Evolutionary conservation across 1,140 invertebrate species (phyloP).

Genomic region (Aleiodes sp.): DNA sequence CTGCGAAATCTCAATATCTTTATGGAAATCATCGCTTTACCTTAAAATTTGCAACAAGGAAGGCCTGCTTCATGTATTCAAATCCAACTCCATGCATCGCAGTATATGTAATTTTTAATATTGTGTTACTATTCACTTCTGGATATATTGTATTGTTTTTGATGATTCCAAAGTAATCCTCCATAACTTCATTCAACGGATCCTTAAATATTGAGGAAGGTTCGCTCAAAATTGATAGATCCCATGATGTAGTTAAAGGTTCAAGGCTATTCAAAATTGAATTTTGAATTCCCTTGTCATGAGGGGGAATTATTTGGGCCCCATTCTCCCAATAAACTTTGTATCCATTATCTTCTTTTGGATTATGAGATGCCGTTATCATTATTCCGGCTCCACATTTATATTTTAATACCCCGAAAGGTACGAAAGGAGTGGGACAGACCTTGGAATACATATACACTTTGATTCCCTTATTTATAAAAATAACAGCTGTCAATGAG

Average conservation of each 20-base stretch:
- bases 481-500: constrained; percentile 85
- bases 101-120: constrained; percentile 86
- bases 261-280: constrained; percentile 82
- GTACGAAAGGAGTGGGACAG: constrained; percentile 93
- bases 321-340: constrained; percentile 98
- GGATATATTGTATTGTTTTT: constrained; percentile 66
- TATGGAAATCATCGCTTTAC: constrained; percentile 62
- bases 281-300: constrained; percentile 88
- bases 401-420: constrained; percentile 79
- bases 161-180: constrained; percentile 75
- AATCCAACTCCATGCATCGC: constrained; percentile 98
- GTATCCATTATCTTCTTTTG: constrained; percentile 99
- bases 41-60: constrained; percentile 79
- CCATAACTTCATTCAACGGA: constrained; percentile 71
- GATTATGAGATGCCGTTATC: constrained; percentile 99
- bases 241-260: constrained; percentile 77
- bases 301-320: constrained; percentile 94
- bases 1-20: too few species aligned
- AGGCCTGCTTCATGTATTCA: constrained; percentile 79
- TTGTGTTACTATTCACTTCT: constrained; percentile 70
- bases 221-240: constrained; percentile 63
- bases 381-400: constrained; percentile 86
- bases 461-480: constrained; percentile 78
- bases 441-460: constrained; percentile 86
- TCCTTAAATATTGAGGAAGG: constrained; percentile 66